These are phyloP conservation scores for Dryococelus australis DNA, from an alignment of 2,888 invertebrate genomes.

Conservation along the genomic window DNA sequence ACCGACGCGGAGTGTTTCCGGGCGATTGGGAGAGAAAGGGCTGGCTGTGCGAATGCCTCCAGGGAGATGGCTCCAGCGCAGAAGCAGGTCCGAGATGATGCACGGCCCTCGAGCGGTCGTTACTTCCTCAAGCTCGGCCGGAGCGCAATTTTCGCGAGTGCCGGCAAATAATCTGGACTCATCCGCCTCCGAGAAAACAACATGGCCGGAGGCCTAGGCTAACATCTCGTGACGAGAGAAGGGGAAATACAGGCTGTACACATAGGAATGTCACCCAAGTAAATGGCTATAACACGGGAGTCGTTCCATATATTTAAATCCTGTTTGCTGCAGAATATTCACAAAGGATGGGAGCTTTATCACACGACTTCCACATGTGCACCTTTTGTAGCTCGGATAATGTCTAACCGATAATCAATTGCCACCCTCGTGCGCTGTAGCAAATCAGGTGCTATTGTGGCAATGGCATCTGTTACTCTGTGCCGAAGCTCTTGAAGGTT, in stretches of 20 bases:
- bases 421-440: no score
- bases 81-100: neutral
- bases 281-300: no score
- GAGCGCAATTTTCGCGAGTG: neutral
- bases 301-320: no score
- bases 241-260: no score
- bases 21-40: neutral
- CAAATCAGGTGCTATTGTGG: neutral
- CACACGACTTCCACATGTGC: no score
- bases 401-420: neutral
- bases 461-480: neutral
- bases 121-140: neutral
- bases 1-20: no score
- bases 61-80: neutral
- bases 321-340: no score
- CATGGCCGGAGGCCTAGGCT: neutral
- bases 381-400: no score
- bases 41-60: neutral
- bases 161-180: neutral
- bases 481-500: neutral
- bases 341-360: no score
- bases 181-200: neutral
- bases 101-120: neutral
- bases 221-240: neutral
- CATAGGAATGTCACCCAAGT: no score